These are phyloP conservation scores for Drosophila trichaetosa DNA, from an alignment of 2,888 invertebrate genomes.

Conservation along the genomic window DNA sequence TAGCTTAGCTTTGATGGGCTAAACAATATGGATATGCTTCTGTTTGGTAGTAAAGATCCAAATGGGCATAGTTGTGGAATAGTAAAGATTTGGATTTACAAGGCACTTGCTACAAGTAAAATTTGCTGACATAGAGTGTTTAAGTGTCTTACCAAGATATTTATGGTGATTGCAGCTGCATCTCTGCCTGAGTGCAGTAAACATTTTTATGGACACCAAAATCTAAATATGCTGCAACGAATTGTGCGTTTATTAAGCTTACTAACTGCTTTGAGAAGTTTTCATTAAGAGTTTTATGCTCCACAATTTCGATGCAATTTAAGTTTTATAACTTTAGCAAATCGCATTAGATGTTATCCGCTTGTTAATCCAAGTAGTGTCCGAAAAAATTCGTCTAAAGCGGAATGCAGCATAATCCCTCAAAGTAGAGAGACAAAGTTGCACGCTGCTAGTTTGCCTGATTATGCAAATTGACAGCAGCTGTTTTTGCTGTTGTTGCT, in stretches of 20 bases:
- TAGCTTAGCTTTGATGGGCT: not conserved
- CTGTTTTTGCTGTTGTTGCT: slow-evolving; percentile 17
- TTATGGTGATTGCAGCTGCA: not conserved
- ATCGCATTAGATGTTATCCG: slow-evolving; percentile 28
- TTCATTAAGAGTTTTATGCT: not conserved
- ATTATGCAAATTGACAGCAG: slow-evolving; percentile 66
- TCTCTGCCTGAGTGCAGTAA: not conserved
- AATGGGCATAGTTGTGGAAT: not conserved
- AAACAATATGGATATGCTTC: too few species aligned
- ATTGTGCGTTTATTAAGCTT: not conserved
- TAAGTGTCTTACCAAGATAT: not conserved
- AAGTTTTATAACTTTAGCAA: slow-evolving; percentile 14
- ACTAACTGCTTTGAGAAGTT: not conserved
- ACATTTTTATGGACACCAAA: not conserved
- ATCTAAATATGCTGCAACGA: not conserved
- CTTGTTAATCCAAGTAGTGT: slow-evolving; percentile 30
- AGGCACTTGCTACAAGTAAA: not conserved
- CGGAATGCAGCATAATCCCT: slow-evolving; percentile 30
- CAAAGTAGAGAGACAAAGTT: slow-evolving; percentile 44
- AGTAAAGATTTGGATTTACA: not conserved
- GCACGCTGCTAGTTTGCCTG: slow-evolving; percentile 37
- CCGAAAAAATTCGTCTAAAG: slow-evolving; percentile 1
- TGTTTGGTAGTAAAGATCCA: not conserved
- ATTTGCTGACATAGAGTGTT: not conserved
- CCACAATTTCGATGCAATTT: not conserved